Evolutionary conservation across 1,140 invertebrate species (phyloP).

Genomic region (Aleiodes sp.): DNA sequence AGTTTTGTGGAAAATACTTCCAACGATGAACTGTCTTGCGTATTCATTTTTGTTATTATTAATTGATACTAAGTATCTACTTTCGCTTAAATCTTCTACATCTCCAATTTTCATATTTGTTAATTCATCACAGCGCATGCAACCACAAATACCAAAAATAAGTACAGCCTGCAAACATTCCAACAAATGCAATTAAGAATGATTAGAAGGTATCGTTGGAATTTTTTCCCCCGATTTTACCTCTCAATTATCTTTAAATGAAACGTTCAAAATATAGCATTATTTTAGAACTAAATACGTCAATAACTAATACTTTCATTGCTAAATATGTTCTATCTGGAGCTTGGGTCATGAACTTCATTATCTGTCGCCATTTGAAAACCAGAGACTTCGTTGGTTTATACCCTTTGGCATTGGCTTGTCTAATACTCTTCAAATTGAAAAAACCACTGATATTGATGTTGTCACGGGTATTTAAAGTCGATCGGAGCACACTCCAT

Average conservation of each 20-base stretch:
- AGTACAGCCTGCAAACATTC: not conserved
- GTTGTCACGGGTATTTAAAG: not conserved
- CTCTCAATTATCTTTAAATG: no score
- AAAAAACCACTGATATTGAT: not conserved
- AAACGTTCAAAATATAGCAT: not conserved
- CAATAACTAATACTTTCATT: conserved; percentile 19
- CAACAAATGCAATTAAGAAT: conserved; percentile 5
- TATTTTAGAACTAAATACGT: not conserved
- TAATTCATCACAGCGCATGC: conserved; percentile 35
- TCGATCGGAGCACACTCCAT: not conserved
- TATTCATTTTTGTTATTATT: no score
- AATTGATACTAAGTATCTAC: not conserved
- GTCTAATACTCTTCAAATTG: not conserved
- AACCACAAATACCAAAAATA: conserved; percentile 32
- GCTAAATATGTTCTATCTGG: not conserved
- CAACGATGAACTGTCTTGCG: not conserved
- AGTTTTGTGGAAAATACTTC: not conserved
- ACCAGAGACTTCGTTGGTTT: not conserved
- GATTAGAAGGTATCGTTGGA: no score
- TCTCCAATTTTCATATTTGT: conserved; percentile 32
- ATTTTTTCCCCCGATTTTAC: no score
- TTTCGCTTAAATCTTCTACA: conserved; percentile 31
- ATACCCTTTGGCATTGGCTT: not conserved
- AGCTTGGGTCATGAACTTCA: conserved; percentile 6
- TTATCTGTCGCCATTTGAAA: not conserved